phyloP scores from a whole-genome alignment of 2,797 vertebrate genomes.

The Chloroceryle amazona region DNA sequence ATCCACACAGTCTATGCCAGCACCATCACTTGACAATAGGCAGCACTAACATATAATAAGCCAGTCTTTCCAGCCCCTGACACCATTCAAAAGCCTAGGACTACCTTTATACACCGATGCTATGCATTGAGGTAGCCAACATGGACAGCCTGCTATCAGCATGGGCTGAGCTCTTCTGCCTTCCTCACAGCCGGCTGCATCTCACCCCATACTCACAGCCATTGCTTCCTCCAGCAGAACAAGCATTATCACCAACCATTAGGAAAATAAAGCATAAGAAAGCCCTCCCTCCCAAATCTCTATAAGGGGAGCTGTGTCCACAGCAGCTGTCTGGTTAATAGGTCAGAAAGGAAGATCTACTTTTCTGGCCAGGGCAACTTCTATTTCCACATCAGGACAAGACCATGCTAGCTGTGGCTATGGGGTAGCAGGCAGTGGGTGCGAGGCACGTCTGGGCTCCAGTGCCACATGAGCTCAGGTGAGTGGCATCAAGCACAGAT shows the following conservation, averaged over 20 bases:
- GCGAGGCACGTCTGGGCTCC: background rate
- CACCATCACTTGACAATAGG: background rate
- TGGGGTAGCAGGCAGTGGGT: accelerated
- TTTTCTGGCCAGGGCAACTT: background rate
- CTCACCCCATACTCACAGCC: accelerated
- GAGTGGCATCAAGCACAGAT: background rate
- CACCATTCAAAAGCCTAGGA: background rate
- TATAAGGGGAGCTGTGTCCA: background rate
- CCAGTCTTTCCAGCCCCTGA: background rate
- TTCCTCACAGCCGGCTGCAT: background rate
- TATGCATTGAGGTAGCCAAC: background rate
- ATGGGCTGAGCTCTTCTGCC: background rate
- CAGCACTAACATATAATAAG: background rate
- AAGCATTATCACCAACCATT: background rate
- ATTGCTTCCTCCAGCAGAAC: background rate
- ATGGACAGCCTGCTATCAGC: accelerated
- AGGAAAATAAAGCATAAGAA: background rate
- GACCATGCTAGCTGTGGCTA: background rate
- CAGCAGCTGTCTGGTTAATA: background rate
- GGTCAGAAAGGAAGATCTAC: accelerated
- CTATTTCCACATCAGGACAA: background rate
- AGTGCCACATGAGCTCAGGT: accelerated
- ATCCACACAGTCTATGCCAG: background rate
- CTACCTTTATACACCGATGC: background rate
- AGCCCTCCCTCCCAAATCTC: background rate